phyloP scores from a whole-genome alignment of 2,797 vertebrate species.

The Diplodus sargus region DNA sequence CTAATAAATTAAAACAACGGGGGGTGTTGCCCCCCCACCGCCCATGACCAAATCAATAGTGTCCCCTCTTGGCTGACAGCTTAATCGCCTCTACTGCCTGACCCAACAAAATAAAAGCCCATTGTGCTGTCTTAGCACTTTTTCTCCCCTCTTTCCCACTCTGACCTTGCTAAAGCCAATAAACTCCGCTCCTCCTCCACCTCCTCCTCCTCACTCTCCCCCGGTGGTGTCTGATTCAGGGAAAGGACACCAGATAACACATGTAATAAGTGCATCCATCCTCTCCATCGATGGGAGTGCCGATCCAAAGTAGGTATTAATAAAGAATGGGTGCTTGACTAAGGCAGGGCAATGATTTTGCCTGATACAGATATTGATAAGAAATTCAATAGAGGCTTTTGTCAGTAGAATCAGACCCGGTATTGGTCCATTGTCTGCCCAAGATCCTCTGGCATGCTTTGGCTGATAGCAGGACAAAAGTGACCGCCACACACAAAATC shows the following conservation, averaged over 20 bases:
- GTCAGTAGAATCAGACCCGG: slow-evolving; percentile 54
- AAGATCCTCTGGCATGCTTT: slow-evolving; percentile 40
- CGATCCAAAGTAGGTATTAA: slow-evolving; percentile 66
- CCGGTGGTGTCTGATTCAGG: slow-evolving; percentile 59
- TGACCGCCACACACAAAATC: slow-evolving; percentile 69
- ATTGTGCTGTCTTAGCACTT: slow-evolving; percentile 75
- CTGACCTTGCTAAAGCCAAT: slow-evolving; percentile 79
- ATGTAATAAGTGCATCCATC: slow-evolving; percentile 70
- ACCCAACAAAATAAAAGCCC: slow-evolving; percentile 81
- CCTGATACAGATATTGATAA: slow-evolving; percentile 74
- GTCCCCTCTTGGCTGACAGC: slow-evolving; percentile 77
- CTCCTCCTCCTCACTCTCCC: slow-evolving; percentile 28
- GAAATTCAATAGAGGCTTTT: slow-evolving; percentile 62
- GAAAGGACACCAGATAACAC: slow-evolving; percentile 68
- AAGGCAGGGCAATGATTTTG: slow-evolving; percentile 60
- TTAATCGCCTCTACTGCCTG: slow-evolving; percentile 78
- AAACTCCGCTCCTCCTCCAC: slow-evolving; percentile 54
- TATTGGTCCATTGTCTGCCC: slow-evolving; percentile 61
- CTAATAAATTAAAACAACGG: slow-evolving; percentile 79
- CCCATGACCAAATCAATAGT: slow-evolving; percentile 76
- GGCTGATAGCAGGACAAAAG: slow-evolving; percentile 65
- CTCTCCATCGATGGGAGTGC: slow-evolving; percentile 60
- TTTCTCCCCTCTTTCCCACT: slow-evolving; percentile 55
- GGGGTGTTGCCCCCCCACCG: slow-evolving; percentile 28
- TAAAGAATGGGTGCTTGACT: slow-evolving; percentile 64